Conservation (phyloP, 2,888 invertebrate genomes). For the Pollenia griseotomentosa region DNA sequence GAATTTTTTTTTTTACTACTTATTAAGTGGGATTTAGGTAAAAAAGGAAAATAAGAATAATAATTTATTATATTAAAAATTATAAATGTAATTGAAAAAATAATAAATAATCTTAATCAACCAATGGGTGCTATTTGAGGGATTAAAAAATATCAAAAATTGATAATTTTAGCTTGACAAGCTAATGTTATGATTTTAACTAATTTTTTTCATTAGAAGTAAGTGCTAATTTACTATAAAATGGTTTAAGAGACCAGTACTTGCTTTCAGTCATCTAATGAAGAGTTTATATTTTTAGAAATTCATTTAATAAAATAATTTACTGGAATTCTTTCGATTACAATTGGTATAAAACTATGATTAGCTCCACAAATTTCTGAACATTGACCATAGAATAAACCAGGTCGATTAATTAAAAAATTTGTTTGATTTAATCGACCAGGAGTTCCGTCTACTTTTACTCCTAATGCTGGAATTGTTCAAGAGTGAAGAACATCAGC, state of each 20-base stretch:
- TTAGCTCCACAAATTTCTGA: slow-evolving; percentile 93
- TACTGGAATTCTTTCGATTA: slow-evolving; percentile 86
- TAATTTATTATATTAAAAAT: slow-evolving; percentile 86
- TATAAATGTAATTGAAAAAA: slow-evolving; percentile 84
- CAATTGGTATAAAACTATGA: slow-evolving; percentile 92
- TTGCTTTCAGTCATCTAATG: slow-evolving; percentile 89
- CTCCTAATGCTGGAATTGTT: slow-evolving; percentile 87
- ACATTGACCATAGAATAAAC: slow-evolving; percentile 90
- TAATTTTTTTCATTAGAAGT: slow-evolving; percentile 87
- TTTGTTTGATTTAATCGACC: slow-evolving; percentile 88
- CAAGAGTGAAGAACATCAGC: slow-evolving; percentile 89
- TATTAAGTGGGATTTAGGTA: slow-evolving; percentile 79
- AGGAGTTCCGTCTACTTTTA: slow-evolving; percentile 88
- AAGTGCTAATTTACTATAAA: slow-evolving; percentile 87
- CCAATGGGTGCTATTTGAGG: slow-evolving; percentile 89
- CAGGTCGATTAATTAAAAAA: slow-evolving; percentile 87
- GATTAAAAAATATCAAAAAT: slow-evolving; percentile 87
- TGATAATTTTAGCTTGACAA: slow-evolving; percentile 89
- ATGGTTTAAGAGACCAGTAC: slow-evolving; percentile 90
- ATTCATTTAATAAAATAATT: slow-evolving; percentile 87
- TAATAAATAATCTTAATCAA: slow-evolving; percentile 84
- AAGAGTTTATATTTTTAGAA: slow-evolving; percentile 83
- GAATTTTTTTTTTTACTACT: slow-evolving; percentile 75
- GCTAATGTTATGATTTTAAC: slow-evolving; percentile 86
- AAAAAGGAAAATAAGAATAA: slow-evolving; percentile 83